Percentiles rank a stretch among this genome's conserved stretches.
These are phyloP conservation scores for Apostichopus parvimensis DNA, from an alignment of 35 echinoderm and acorn worm genomes.

Conservation along the genomic window DNA sequence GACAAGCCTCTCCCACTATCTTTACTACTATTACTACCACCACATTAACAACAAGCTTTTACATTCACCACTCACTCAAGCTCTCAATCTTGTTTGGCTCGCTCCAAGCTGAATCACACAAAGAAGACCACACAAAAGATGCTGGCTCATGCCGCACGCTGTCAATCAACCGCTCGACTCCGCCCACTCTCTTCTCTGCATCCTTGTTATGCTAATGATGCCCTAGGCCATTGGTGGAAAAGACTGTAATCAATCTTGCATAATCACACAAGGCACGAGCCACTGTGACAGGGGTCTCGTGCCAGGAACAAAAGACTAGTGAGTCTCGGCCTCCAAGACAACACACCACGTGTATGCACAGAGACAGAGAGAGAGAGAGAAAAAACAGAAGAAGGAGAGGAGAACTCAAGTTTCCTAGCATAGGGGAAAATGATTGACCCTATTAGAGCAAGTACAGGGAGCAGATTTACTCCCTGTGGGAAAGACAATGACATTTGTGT, in stretches of 20 bases:
- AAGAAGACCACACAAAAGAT: constrained; percentile 59
- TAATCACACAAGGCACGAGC: constrained; percentile 52
- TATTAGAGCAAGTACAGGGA: constrained; percentile 32
- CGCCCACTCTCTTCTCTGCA: constrained; percentile 29
- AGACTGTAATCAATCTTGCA: constrained; percentile 56
- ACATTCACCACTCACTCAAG: not conserved
- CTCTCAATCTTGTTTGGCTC: not conserved
- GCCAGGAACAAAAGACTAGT: constrained; percentile 43
- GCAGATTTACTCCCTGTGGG: constrained; percentile 43
- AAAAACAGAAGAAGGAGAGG: no score
- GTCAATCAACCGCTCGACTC: constrained; percentile 39
- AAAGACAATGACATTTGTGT: constrained; percentile 36
- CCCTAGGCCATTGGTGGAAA: constrained; percentile 57
- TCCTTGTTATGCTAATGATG: constrained; percentile 58
- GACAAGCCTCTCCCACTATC: not conserved
- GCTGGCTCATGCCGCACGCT: constrained; percentile 41
- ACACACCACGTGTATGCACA: constrained; percentile 29
- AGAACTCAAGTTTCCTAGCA: constrained; percentile 1
- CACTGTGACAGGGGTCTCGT: constrained; percentile 53
- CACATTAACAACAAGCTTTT: not conserved
- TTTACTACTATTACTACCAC: constrained; percentile 4
- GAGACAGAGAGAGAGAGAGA: no score
- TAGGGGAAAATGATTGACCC: constrained; percentile 45
- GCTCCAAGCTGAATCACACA: constrained; percentile 34
- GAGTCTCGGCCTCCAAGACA: constrained; percentile 24